Percentiles rank a stretch among this genome's conserved stretches.
phyloP scores from a whole-genome alignment of 2,797 vertebrate species.

The Smutsia temminckii region DNA sequence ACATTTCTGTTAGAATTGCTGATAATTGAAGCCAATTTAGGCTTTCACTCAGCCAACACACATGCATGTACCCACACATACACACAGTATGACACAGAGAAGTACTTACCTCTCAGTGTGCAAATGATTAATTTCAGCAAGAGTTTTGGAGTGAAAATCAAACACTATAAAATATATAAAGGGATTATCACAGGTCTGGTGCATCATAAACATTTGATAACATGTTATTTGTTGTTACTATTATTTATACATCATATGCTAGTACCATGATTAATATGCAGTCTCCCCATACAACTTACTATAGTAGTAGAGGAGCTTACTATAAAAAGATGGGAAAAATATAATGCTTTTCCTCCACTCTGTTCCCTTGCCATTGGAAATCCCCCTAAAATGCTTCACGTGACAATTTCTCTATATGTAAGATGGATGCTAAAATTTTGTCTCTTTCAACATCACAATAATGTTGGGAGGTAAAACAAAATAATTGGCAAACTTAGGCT shows the following conservation, averaged over 20 bases:
- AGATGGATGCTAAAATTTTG: conserved; percentile 26
- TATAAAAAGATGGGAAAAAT: neutral
- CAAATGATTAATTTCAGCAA: neutral
- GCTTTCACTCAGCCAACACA: neutral
- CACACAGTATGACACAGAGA: neutral
- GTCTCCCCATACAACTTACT: neutral
- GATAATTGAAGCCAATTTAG: conserved; percentile 5
- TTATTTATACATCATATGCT: neutral
- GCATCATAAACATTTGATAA: neutral
- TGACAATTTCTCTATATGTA: neutral
- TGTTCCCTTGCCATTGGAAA: neutral
- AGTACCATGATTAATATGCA: neutral
- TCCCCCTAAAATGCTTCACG: neutral
- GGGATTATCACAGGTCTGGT: neutral
- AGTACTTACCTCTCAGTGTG: neutral
- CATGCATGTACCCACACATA: neutral
- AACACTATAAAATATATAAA: neutral
- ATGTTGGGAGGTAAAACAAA: conserved; percentile 54
- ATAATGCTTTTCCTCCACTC: neutral
- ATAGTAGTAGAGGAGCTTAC: neutral
- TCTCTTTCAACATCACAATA: conserved; percentile 21
- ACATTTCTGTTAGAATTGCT: conserved; percentile 28
- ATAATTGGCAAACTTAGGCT: conserved; percentile 35
- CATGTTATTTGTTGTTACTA: neutral
- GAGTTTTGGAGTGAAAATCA: conserved; percentile 13